Evolutionary conservation across 2,797 vertebrate species (phyloP).

Genomic region (Phoxinus dragarum): DNA sequence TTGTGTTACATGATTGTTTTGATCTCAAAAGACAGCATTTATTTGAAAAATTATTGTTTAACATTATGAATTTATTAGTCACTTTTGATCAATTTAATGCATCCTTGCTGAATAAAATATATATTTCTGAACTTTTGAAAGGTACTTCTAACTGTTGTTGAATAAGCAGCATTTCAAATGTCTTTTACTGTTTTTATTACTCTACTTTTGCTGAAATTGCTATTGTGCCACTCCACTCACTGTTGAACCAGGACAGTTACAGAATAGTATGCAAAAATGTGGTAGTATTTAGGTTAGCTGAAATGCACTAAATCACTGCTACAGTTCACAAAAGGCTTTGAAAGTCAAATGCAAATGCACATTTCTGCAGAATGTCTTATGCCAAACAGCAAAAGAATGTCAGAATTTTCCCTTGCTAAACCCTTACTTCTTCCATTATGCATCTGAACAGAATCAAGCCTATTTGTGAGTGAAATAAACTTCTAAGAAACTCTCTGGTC

Average conservation of each 20-base stretch:
- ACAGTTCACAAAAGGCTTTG: neutral
- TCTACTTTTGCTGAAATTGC: neutral
- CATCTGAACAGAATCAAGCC: constrained; percentile 46
- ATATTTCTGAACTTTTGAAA: neutral
- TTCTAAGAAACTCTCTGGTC: constrained; percentile 63
- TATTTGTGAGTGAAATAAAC: constrained; percentile 66
- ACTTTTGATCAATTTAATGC: neutral
- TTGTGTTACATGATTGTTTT: no score
- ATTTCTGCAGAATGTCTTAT: neutral
- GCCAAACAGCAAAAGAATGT: constrained; percentile 18
- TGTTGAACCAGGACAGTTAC: neutral
- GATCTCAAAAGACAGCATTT: neutral
- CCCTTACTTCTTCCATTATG: neutral
- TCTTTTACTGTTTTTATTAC: neutral
- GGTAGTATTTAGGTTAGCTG: neutral
- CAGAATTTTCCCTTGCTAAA: constrained; percentile 12
- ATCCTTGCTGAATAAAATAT: neutral
- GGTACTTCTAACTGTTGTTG: neutral
- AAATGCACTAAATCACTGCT: neutral
- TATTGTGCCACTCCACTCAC: neutral
- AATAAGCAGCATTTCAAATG: neutral
- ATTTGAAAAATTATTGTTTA: neutral
- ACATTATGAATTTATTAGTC: neutral
- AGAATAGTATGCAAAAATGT: neutral
- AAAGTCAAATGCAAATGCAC: neutral